These are phyloP conservation scores for Pegea sp. DNA, from an alignment of 23 tunicate genomes.

Conservation along the genomic window DNA sequence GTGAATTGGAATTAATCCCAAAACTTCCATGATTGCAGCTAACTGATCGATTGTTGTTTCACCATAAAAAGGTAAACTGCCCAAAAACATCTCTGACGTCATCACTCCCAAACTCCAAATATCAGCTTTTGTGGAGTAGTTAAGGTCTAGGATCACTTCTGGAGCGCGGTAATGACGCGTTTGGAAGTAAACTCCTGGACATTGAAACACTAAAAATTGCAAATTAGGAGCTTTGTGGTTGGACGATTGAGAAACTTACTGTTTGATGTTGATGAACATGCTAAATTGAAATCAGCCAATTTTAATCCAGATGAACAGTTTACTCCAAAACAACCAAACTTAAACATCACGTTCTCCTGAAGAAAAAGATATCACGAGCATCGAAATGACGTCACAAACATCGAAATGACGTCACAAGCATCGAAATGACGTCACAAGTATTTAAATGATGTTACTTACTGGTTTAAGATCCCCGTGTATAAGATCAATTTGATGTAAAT, in stretches of 20 bases:
- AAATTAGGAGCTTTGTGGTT: not conserved
- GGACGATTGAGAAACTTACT: too few relatives aligned
- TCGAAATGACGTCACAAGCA: not conserved
- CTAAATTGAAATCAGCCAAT: constrained; percentile 64
- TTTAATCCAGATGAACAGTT: constrained; percentile 23
- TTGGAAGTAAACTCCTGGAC: constrained; percentile 85
- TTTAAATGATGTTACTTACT: constrained; percentile 11
- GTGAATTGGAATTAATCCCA: constrained; percentile 68
- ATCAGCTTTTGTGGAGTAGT: constrained; percentile 47
- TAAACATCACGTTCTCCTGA: constrained; percentile 77
- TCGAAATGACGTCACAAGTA: not conserved
- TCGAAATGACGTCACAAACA: too few relatives aligned
- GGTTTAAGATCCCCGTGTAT: constrained; percentile 96
- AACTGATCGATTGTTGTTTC: constrained; percentile 79
- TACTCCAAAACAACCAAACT: constrained; percentile 7
- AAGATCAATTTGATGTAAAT: constrained; percentile 39
- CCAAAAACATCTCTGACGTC: constrained; percentile 46
- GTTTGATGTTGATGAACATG: constrained; percentile 28
- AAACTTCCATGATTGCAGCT: constrained; percentile 95
- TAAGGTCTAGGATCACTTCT: constrained; percentile 65
- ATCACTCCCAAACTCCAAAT: constrained; percentile 98
- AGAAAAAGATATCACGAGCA: constrained; percentile 5
- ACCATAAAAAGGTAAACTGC: constrained; percentile 79
- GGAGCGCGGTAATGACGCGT: constrained; percentile 91
- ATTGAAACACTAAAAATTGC: constrained; percentile 15